Evolutionary conservation across 2,888 invertebrate species (phyloP).

Genomic region (Cyrtodaria siliqua): DNA sequence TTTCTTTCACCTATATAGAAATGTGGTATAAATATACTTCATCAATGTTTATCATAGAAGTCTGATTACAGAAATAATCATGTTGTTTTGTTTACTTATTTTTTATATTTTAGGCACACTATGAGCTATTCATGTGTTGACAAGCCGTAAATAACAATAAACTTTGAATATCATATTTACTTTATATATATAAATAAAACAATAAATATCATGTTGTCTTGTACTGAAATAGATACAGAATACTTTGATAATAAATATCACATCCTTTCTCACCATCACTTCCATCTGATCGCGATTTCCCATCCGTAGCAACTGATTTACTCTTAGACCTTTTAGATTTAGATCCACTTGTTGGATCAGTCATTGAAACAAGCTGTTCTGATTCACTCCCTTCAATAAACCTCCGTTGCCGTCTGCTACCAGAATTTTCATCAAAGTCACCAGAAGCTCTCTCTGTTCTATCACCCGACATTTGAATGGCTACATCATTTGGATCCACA

Average conservation of each 20-base stretch:
- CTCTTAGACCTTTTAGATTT: constrained; percentile 12
- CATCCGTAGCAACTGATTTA: neutral
- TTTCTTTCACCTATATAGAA: too few relatives aligned
- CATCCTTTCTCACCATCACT: constrained; percentile 8
- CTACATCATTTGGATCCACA: constrained; percentile 37
- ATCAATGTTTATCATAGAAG: too few relatives aligned
- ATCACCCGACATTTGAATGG: constrained; percentile 20
- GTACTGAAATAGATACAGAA: too few relatives aligned
- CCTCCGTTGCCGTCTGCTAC: neutral
- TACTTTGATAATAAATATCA: neutral
- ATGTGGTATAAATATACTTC: too few relatives aligned
- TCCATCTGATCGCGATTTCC: constrained; percentile 1
- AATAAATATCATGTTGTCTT: too few relatives aligned
- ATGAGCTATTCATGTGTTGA: too few relatives aligned
- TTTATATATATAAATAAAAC: too few relatives aligned
- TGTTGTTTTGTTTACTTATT: too few relatives aligned
- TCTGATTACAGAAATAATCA: too few relatives aligned
- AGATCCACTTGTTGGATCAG: constrained; percentile 9
- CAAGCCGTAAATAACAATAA: too few relatives aligned
- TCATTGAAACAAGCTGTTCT: neutral
- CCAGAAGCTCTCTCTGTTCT: constrained; percentile 4
- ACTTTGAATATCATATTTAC: too few relatives aligned
- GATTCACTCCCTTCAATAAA: constrained; percentile 9
- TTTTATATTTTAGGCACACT: too few relatives aligned
- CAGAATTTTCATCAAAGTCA: constrained; percentile 2